These are phyloP conservation scores for Mizuhopecten yessoensis DNA, from an alignment of 1,140 invertebrate species.

Conservation along the genomic window DNA sequence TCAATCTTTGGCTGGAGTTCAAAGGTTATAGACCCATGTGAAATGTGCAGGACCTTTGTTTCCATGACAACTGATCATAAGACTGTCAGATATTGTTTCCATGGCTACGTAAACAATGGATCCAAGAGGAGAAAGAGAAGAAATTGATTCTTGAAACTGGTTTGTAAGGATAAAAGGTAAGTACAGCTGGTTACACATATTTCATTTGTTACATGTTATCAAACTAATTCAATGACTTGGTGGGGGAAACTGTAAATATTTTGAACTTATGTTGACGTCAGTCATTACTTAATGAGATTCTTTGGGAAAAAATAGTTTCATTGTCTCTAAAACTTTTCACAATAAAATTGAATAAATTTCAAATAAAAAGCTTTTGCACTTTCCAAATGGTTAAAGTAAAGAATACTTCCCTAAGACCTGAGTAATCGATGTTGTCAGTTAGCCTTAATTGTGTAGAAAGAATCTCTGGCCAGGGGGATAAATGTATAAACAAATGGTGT, in stretches of 20 bases:
- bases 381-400: no score
- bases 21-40: background rate
- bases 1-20: background rate
- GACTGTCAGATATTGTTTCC: slow-evolving; percentile 14
- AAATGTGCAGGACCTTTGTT: slow-evolving; percentile 18
- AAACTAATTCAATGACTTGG: background rate
- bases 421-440: no score
- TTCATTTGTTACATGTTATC: background rate
- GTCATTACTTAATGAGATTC: background rate
- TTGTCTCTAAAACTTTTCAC: no score
- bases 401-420: no score
- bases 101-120: background rate
- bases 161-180: slow-evolving; percentile 9
- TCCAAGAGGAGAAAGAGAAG: slow-evolving; percentile 8
- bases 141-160: slow-evolving; percentile 4
- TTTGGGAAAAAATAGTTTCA: background rate
- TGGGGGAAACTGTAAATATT: background rate
- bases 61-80: background rate
- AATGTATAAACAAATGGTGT: no score
- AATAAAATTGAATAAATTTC: no score
- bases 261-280: background rate
- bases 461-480: no score
- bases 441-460: no score
- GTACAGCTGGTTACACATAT: background rate
- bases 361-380: no score